Evolutionary conservation across 2,888 invertebrate genomes (phyloP).

Genomic region (Lepidonotus clava): DNA sequence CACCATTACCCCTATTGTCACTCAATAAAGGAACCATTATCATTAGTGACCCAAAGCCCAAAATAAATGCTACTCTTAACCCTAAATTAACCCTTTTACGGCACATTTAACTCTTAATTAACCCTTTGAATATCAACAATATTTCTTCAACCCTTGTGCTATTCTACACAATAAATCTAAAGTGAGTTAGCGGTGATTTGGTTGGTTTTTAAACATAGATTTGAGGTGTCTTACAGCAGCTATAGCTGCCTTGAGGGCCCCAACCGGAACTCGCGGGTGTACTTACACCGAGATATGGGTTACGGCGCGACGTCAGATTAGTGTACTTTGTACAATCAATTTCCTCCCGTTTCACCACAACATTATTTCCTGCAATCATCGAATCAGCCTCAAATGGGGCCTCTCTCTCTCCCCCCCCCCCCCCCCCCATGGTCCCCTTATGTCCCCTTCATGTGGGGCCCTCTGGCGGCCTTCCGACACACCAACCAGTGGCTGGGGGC

Average conservation of each 20-base stretch:
- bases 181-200: not conserved
- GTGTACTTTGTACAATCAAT: slow-evolving; percentile 19
- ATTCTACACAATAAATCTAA: not conserved
- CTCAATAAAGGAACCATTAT: too few relatives aligned
- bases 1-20: too few relatives aligned
- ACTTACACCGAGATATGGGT: not conserved
- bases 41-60: too few relatives aligned
- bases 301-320: not conserved
- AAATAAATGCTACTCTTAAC: too few relatives aligned
- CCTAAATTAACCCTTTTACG: too few relatives aligned
- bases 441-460: too few relatives aligned
- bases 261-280: not conserved
- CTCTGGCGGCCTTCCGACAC: too few relatives aligned
- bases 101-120: too few relatives aligned
- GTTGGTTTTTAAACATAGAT: not conserved
- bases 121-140: not conserved
- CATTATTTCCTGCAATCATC: slow-evolving; percentile 19
- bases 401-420: too few relatives aligned
- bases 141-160: not conserved
- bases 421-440: too few relatives aligned
- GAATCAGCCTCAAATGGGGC: slow-evolving; percentile 6
- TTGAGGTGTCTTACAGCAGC: not conserved
- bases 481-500: too few relatives aligned
- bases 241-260: not conserved
- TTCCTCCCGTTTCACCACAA: slow-evolving; percentile 14